These are phyloP conservation scores for Drosophila pachea DNA, from an alignment of 1,140 invertebrate species.

Conservation along the genomic window DNA sequence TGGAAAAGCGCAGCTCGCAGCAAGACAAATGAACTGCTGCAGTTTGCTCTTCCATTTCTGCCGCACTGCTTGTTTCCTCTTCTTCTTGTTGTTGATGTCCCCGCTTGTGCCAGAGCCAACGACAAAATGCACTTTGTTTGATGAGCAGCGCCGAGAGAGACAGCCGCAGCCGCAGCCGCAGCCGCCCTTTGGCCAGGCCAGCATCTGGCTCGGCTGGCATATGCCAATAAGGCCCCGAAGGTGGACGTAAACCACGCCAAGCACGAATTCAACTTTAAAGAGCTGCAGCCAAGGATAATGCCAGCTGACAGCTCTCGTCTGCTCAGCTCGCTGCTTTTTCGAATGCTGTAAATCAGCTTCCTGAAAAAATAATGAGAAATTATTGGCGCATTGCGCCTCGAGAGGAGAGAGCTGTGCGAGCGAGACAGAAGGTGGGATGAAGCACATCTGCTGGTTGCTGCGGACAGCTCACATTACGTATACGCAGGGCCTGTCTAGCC, in stretches of 20 bases:
- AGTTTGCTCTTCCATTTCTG: constrained; percentile 11
- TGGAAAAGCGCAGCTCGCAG: not conserved
- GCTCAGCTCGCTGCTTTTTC: not conserved
- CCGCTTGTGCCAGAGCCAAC: constrained; percentile 19
- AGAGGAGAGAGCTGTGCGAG: not conserved
- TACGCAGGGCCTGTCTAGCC: constrained; percentile 8
- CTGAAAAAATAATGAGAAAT: constrained; percentile 51
- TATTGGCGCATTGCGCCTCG: constrained; percentile 44
- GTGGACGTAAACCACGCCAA: constrained; percentile 1
- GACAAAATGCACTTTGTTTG: constrained; percentile 55
- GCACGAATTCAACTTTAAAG: constrained; percentile 16
- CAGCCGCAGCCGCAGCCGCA: too few relatives aligned
- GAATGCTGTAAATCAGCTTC: constrained; percentile 19
- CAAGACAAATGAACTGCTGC: constrained; percentile 30
- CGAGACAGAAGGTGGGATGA: not conserved
- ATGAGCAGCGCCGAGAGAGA: constrained; percentile 35
- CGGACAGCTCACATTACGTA: constrained; percentile 13
- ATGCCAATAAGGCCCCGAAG: constrained; percentile 25
- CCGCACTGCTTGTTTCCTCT: not conserved
- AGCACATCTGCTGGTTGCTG: not conserved
- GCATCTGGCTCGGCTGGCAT: not conserved
- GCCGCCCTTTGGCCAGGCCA: not conserved
- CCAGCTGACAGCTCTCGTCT: constrained; percentile 24
- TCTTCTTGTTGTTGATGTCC: constrained; percentile 14
- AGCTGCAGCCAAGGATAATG: constrained; percentile 14